Evolutionary conservation across 2,888 invertebrate species (phyloP).

Genomic region (Agrilus mali): DNA sequence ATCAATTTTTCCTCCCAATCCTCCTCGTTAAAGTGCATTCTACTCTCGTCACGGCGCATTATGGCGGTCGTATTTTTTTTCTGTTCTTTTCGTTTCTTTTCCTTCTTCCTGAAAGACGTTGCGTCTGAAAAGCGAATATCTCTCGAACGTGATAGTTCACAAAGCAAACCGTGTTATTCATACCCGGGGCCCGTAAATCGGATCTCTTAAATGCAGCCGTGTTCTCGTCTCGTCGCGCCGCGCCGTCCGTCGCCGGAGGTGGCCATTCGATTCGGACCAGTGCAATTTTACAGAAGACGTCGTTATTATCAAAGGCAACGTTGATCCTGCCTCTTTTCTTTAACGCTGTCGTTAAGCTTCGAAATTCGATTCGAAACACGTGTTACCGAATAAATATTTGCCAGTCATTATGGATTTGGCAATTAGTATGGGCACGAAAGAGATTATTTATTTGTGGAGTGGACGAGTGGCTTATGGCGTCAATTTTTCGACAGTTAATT

Average conservation of each 20-base stretch:
- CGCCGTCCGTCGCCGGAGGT: conserved; percentile 9
- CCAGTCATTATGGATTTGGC: conserved; percentile 8
- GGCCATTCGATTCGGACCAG: conserved; percentile 15
- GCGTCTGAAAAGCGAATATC: neutral
- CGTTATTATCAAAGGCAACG: conserved; percentile 11
- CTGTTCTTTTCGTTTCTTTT: too few relatives aligned
- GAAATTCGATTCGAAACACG: conserved; percentile 13
- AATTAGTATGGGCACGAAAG: conserved; percentile 1
- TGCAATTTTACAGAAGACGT: conserved; percentile 13
- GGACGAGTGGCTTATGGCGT: too few relatives aligned
- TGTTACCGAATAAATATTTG: conserved; percentile 11
- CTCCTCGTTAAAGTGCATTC: too few relatives aligned
- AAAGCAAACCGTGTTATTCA: conserved; percentile 10
- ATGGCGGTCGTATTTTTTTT: too few relatives aligned
- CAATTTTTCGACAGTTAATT: too few relatives aligned
- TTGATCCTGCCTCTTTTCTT: conserved; percentile 6
- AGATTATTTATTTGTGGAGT: too few relatives aligned
- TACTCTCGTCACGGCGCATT: too few relatives aligned
- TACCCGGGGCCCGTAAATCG: conserved; percentile 9
- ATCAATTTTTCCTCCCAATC: too few relatives aligned
- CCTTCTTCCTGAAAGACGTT: too few relatives aligned
- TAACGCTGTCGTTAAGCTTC: conserved; percentile 12
- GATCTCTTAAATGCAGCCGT: neutral
- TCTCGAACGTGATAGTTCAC: conserved; percentile 9
- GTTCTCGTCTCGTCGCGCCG: neutral